Conservation (phyloP, 2,113 vertebrate genomes). For the Malurus elegans region DNA sequence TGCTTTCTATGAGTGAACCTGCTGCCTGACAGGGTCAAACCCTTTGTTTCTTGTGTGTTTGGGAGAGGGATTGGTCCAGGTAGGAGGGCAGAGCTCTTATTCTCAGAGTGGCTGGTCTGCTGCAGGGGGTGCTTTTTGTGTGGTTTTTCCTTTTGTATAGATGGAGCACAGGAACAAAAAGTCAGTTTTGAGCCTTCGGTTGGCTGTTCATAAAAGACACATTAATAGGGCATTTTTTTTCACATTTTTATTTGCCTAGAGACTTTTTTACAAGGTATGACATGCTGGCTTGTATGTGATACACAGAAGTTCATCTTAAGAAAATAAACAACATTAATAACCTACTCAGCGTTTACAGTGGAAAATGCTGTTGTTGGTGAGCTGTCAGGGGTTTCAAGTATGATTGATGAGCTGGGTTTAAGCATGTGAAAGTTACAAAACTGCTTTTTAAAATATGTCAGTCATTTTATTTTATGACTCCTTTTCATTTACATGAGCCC, state of each 20-base stretch:
- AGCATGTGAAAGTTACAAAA: constrained; percentile 43
- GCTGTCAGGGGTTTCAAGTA: constrained; percentile 38
- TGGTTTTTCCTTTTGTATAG: neutral
- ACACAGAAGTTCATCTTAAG: neutral
- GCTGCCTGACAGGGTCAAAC: neutral
- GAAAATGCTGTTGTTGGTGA: constrained; percentile 46
- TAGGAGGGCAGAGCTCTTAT: neutral
- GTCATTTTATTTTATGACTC: constrained; percentile 1
- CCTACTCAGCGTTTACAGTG: constrained; percentile 12
- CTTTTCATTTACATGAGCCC: constrained; percentile 48
- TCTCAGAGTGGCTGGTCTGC: neutral
- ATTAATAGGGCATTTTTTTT: neutral
- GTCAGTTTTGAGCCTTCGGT: neutral
- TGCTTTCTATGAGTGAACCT: neutral
- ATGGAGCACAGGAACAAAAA: neutral
- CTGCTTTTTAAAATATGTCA: constrained; percentile 37
- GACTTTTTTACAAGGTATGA: neutral
- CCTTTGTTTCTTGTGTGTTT: neutral
- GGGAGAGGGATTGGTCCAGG: fast-evolving
- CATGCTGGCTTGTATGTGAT: neutral
- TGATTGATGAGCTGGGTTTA: constrained; percentile 61
- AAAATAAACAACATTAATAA: constrained; percentile 34
- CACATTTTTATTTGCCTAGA: neutral
- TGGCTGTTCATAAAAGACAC: neutral
- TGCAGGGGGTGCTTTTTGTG: neutral